phyloP scores from a whole-genome alignment of 2,113 vertebrate genomes.

The Rhinopomastus cyanomelas region DNA sequence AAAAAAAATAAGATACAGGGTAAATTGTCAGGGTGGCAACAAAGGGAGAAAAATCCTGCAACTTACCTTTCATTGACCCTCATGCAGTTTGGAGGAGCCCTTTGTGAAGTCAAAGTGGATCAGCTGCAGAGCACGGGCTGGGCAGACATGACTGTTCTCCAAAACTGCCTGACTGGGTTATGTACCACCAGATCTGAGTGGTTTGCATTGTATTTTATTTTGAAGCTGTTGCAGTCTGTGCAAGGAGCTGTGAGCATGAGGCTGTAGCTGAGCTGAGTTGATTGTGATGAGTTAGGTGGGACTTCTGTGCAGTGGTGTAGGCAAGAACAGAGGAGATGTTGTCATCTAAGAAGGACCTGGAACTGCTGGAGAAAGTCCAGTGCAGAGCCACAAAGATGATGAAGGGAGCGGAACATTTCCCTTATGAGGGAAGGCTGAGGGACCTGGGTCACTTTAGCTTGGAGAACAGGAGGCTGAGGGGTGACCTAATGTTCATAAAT shows the following conservation, averaged over 20 bases:
- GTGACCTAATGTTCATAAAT: no score
- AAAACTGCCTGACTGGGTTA: not conserved
- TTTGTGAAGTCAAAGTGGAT: not conserved
- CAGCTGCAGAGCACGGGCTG: not conserved
- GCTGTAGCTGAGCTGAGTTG: not conserved
- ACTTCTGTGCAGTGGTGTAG: not conserved
- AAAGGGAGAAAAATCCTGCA: not conserved
- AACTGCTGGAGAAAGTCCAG: no score
- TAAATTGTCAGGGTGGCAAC: not conserved
- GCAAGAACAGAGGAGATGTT: not conserved
- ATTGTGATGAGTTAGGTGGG: not conserved
- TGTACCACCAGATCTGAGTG: not conserved
- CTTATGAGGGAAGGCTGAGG: no score
- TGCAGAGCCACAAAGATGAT: no score
- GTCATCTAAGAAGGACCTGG: no score
- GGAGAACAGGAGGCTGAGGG: no score
- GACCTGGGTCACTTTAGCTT: no score
- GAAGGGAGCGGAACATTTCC: no score
- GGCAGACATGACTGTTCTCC: rapidly evolving
- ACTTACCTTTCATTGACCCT: not conserved
- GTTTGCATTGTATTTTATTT: not conserved
- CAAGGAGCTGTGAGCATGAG: not conserved
- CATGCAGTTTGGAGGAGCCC: not conserved
- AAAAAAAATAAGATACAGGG: not conserved
- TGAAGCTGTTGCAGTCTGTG: not conserved